Evolutionary conservation across 1,140 invertebrate genomes (phyloP).

Genomic region (Neodiprion lecontei): DNA sequence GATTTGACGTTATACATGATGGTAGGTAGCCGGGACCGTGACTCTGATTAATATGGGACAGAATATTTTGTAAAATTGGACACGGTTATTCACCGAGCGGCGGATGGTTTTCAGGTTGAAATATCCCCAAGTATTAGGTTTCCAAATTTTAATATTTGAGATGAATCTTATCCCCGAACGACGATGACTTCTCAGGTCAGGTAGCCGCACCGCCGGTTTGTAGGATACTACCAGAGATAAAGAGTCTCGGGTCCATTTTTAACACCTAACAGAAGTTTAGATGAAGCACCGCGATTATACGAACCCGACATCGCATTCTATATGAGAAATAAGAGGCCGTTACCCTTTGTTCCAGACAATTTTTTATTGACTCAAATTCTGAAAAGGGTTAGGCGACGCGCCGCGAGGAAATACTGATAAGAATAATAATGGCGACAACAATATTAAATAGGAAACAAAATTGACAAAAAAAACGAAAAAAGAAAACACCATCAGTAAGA

Average conservation of each 20-base stretch:
- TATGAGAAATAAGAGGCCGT: slow-evolving; percentile 54
- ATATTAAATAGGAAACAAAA: not conserved
- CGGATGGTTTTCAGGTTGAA: not conserved
- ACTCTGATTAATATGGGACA: slow-evolving; percentile 4
- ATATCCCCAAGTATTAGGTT: slow-evolving; percentile 40
- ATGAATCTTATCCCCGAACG: slow-evolving; percentile 5
- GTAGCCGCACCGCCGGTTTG: slow-evolving; percentile 23
- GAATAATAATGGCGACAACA: not conserved
- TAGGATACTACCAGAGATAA: slow-evolving; percentile 40
- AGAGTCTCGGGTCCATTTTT: slow-evolving; percentile 49
- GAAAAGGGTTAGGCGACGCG: slow-evolving; percentile 24
- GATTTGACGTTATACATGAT: not conserved
- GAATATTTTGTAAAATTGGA: not conserved
- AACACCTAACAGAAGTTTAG: slow-evolving; percentile 56
- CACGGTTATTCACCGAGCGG: not conserved
- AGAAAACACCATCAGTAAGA: no score
- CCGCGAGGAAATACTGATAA: not conserved
- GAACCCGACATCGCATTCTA: slow-evolving; percentile 43
- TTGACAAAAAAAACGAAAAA: not conserved
- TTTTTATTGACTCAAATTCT: slow-evolving; percentile 56
- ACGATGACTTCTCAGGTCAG: not conserved
- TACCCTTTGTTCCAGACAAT: slow-evolving; percentile 51
- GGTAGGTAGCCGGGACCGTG: not conserved
- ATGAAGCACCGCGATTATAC: slow-evolving; percentile 46
- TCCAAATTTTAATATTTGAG: slow-evolving; percentile 52